Percentiles rank a stretch among this genome's conserved stretches.
Conservation (phyloP, 1,140 invertebrate species). For the Tetragnatha versicolor region DNA sequence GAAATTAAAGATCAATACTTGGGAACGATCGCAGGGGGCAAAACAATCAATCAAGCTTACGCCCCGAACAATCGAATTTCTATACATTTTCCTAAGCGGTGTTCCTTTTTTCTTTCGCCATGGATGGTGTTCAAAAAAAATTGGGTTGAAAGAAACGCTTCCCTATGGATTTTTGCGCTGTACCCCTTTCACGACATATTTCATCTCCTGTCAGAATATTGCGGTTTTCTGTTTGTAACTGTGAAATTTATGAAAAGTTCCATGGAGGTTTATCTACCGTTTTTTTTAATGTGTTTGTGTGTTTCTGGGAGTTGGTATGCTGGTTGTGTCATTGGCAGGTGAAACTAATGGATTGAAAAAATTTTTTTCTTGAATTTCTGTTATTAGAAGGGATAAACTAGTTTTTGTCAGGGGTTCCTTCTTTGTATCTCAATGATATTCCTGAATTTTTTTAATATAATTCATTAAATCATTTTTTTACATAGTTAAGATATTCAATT, state of each 20-base stretch:
- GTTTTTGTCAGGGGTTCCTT: too few relatives aligned
- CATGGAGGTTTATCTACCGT: not conserved
- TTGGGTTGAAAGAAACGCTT: slow-evolving; percentile 8
- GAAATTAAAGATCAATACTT: slow-evolving; percentile 51
- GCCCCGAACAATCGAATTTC: slow-evolving; percentile 50
- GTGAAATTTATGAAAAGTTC: not conserved
- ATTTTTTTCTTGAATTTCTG: too few relatives aligned
- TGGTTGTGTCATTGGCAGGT: too few relatives aligned
- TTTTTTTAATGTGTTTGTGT: too few relatives aligned
- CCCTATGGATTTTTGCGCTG: slow-evolving; percentile 11
- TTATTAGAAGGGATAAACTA: too few relatives aligned
- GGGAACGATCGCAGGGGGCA: slow-evolving; percentile 28
- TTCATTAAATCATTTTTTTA: too few relatives aligned
- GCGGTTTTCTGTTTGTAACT: not conserved
- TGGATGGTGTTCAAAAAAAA: slow-evolving; percentile 11
- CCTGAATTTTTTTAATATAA: too few relatives aligned
- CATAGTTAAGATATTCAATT: too few relatives aligned
- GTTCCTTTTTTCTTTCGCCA: slow-evolving; percentile 2
- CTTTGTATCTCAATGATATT: too few relatives aligned
- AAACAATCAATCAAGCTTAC: slow-evolving; percentile 52
- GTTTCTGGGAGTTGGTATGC: too few relatives aligned
- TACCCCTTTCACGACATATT: slow-evolving; percentile 3
- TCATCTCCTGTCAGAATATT: slow-evolving; percentile 1
- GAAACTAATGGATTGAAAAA: too few relatives aligned
- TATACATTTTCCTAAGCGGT: slow-evolving; percentile 48